Conservation (phyloP, 2,113 vertebrate species). For the Cebus imitator region DNA sequence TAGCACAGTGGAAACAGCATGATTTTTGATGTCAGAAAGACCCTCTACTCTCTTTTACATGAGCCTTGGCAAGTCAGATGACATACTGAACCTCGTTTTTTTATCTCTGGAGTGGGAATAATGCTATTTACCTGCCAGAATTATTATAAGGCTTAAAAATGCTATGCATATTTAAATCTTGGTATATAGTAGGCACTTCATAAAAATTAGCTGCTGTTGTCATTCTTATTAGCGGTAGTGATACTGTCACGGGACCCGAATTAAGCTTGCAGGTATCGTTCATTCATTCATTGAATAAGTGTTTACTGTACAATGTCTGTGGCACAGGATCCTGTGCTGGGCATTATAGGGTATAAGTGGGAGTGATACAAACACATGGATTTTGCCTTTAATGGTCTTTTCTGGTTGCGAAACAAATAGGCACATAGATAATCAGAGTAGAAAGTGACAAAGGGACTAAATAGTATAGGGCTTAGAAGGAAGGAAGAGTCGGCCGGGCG, state of each 20-base stretch:
- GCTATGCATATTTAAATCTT: conserved; percentile 37
- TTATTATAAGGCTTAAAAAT: conserved; percentile 15
- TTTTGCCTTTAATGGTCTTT: conserved; percentile 1
- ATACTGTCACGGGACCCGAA: neutral
- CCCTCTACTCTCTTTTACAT: conserved; percentile 17
- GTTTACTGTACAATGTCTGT: neutral
- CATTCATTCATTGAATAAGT: neutral
- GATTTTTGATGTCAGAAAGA: conserved; percentile 44
- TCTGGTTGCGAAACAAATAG: neutral
- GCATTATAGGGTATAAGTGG: neutral
- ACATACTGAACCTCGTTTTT: neutral
- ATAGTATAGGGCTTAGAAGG: neutral
- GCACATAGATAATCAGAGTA: neutral
- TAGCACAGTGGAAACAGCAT: neutral
- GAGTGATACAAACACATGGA: neutral
- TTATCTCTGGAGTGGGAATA: conserved; percentile 28
- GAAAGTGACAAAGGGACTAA: neutral
- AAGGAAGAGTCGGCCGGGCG: neutral
- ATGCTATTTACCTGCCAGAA: conserved; percentile 20
- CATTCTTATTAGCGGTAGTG: neutral
- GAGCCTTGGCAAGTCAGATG: neutral
- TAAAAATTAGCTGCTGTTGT: conserved; percentile 10
- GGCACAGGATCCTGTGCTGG: neutral
- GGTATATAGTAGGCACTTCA: neutral
- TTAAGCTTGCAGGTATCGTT: neutral